A percentile compares a stretch with the other conserved stretches of the same genome.
phyloP scores from a whole-genome alignment of 1,140 invertebrate species.

The Drosophila burlai region DNA sequence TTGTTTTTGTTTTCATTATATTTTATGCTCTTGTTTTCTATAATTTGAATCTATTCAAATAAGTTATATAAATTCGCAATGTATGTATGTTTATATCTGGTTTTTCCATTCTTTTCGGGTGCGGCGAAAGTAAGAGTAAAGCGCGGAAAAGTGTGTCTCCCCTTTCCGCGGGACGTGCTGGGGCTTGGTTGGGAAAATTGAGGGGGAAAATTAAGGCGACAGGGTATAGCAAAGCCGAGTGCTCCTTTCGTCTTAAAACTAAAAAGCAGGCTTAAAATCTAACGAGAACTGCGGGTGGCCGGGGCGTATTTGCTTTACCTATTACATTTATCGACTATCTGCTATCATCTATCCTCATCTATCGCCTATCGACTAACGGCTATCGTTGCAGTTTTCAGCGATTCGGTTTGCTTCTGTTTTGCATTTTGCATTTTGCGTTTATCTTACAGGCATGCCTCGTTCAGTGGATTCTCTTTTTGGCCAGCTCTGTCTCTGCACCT shows the following conservation, averaged over 20 bases:
- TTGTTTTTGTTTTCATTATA: slow-evolving; percentile 33
- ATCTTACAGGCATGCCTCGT: slow-evolving; percentile 73
- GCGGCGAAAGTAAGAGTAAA: slow-evolving; percentile 54
- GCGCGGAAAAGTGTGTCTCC: slow-evolving; percentile 15
- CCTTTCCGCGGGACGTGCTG: background rate
- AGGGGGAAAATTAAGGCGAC: slow-evolving; percentile 44
- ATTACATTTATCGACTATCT: slow-evolving; percentile 44
- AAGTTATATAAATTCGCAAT: slow-evolving; percentile 79
- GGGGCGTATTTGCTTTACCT: slow-evolving; percentile 33
- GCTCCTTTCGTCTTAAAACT: slow-evolving; percentile 50
- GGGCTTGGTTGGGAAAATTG: slow-evolving; percentile 19
- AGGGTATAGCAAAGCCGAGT: slow-evolving; percentile 38
- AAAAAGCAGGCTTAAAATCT: slow-evolving; percentile 65
- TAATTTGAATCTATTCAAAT: slow-evolving; percentile 78
- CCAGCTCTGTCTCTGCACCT: slow-evolving; percentile 66
- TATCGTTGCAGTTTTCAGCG: slow-evolving; percentile 62
- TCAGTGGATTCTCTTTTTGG: slow-evolving; percentile 32
- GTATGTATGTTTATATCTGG: slow-evolving; percentile 53
- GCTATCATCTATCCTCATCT: slow-evolving; percentile 17
- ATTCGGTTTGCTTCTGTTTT: slow-evolving; percentile 33
- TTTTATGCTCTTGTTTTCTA: slow-evolving; percentile 40
- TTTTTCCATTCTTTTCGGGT: slow-evolving; percentile 37
- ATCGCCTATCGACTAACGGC: slow-evolving; percentile 19
- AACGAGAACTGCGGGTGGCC: slow-evolving; percentile 39
- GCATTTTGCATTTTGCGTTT: slow-evolving; percentile 26